These are phyloP conservation scores for Platycheirus albimanus DNA, from an alignment of 2,888 invertebrate species.

Conservation along the genomic window DNA sequence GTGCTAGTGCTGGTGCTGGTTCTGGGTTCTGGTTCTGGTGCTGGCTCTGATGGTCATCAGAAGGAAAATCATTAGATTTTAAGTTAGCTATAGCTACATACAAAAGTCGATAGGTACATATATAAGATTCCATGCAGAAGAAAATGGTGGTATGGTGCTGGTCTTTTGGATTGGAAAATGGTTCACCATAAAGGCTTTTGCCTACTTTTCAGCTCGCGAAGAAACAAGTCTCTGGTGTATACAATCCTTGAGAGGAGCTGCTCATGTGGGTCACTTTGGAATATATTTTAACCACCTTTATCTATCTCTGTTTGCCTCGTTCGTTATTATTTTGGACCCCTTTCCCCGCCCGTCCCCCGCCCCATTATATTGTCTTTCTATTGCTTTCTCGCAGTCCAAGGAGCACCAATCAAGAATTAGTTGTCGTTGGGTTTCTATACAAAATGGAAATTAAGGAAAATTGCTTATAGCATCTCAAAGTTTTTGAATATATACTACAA, in stretches of 20 bases:
- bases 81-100: constrained; percentile 51
- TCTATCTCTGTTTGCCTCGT: constrained; percentile 9
- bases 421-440: constrained; percentile 57
- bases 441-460: constrained; percentile 72
- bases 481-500: constrained; percentile 13
- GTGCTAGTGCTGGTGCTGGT: no score
- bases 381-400: constrained; percentile 57
- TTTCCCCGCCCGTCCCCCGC: constrained; percentile 23
- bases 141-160: constrained; percentile 52
- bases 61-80: constrained; percentile 63
- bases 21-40: no score
- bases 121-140: constrained; percentile 31
- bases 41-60: constrained; percentile 22
- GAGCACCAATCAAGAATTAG: constrained; percentile 74
- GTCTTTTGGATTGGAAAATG: constrained; percentile 41
- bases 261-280: constrained; percentile 68
- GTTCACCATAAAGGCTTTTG: constrained; percentile 46
- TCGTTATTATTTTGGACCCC: no score
- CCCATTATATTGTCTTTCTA: constrained; percentile 13
- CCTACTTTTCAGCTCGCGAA: constrained; percentile 63
- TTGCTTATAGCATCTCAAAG: constrained; percentile 56
- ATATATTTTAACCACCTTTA: constrained; percentile 57
- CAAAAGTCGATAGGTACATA: no score
- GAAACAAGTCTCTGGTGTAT: constrained; percentile 46
- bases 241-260: constrained; percentile 30